Base-by-base conservation (phyloP, 2,113 vertebrate species). In the Argyrosomus japonicus region DNA sequence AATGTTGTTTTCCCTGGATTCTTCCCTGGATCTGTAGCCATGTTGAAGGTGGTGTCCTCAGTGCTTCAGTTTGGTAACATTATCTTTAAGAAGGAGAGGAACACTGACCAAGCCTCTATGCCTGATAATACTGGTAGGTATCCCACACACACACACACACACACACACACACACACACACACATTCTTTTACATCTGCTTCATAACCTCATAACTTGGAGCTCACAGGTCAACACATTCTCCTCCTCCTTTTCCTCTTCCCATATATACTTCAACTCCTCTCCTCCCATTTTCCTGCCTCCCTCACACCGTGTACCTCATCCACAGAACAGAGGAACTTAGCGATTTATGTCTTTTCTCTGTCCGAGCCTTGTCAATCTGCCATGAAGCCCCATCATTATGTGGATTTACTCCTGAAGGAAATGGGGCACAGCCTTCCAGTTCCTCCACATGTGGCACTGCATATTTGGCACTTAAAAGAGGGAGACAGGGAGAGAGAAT, bases 51-150 rank as follows among this genome's bases (percentile, higher is more conserved):
- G 53, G 98, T 99, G 27, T 99, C 98, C 27, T 96, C 98, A 1
- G 98, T 99, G 83, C 95, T 99, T 17, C 98, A 99, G 77, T 99
- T 99, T 93, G 98, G 98, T 23, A 99, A 99, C 90, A 96, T 99
- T 76, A 91, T 96, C 87, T 99, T 99, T 68, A 99, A 99, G 92
- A 99, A 99, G 89, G 98, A 99, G 90, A 97, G 98, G 86, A 99
- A 99, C 92, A 97, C 97, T 0, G 98, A 99, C 57, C 98, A 99
- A 89, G 97, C 98, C 21, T 99, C 98, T 15, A 99, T 99, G 98
- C 98, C 98, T 1, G 98, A 99, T 92, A 99, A 99, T 74, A 99
- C 98, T 63, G 97, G 98, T 99, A 91, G 32, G 69, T 54, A 13
- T 21, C 45, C 5, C 32, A 48, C n/a, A 70, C 60, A 45, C 45